phyloP scores from a whole-genome alignment of 2,888 invertebrate genomes.

The Euzetes globulus region DNA sequence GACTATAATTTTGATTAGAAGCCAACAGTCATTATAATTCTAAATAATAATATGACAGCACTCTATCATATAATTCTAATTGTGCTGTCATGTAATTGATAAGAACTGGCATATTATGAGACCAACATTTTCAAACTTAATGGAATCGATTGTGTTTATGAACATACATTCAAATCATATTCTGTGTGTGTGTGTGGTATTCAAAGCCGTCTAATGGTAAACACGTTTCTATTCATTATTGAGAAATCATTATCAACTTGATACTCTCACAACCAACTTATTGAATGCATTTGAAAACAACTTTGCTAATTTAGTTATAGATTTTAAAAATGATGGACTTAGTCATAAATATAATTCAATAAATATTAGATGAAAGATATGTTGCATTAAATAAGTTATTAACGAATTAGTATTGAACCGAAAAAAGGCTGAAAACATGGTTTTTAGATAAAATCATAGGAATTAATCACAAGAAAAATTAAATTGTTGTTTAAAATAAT shows the following conservation, averaged over 20 bases:
- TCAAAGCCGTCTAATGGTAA: not conserved
- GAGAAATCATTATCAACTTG: not conserved
- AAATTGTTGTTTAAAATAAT: slow-evolving; percentile 9
- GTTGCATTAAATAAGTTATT: not conserved
- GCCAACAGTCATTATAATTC: slow-evolving; percentile 19
- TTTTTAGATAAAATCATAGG: slow-evolving; percentile 4
- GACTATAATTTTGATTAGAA: not conserved
- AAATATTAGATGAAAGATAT: slow-evolving; percentile 5
- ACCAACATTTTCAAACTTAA: not conserved
- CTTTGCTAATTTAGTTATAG: not conserved
- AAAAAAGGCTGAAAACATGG: not conserved
- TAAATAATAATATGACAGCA: slow-evolving; percentile 22
- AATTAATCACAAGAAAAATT: not conserved
- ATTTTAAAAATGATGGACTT: not conserved
- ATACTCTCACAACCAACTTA: not conserved
- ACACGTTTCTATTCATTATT: too few relatives aligned
- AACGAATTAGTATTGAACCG: not conserved
- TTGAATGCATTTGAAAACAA: not conserved
- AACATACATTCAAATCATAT: not conserved
- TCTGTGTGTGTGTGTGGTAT: slow-evolving; percentile 12
- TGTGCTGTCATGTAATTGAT: slow-evolving; percentile 24
- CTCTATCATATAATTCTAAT: slow-evolving; percentile 13
- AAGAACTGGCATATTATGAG: slow-evolving; percentile 6
- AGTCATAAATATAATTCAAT: not conserved
- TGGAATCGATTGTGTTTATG: slow-evolving; percentile 14